phyloP scores from a whole-genome alignment of 2,888 invertebrate genomes.

The Glaucopsyche alexis region DNA sequence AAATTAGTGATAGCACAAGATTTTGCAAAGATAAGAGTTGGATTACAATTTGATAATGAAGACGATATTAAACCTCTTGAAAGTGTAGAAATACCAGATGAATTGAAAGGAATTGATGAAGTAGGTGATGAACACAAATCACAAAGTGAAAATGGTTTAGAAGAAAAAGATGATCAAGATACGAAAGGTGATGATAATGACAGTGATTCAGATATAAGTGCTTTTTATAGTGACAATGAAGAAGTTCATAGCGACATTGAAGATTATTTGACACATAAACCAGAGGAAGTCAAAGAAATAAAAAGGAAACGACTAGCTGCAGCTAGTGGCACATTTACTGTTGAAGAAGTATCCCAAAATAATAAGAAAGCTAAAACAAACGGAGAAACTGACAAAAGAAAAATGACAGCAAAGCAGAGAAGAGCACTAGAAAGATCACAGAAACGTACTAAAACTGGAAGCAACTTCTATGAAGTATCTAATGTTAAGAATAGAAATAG shows the following conservation, averaged over 20 bases:
- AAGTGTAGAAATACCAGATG: slow-evolving; percentile 65
- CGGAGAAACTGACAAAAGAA: slow-evolving; percentile 54
- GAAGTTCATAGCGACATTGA: slow-evolving; percentile 76
- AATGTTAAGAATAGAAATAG: slow-evolving; percentile 94
- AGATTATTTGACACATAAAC: slow-evolving; percentile 69
- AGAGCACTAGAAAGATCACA: slow-evolving; percentile 86
- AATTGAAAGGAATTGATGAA: slow-evolving; percentile 69
- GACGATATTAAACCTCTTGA: slow-evolving; percentile 83
- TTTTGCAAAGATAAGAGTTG: slow-evolving; percentile 89
- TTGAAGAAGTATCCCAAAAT: slow-evolving; percentile 72
- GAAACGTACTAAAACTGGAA: slow-evolving; percentile 90
- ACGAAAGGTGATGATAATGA: slow-evolving; percentile 55
- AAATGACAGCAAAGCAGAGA: slow-evolving; percentile 87
- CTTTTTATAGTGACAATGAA: slow-evolving; percentile 85
- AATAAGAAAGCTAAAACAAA: slow-evolving; percentile 57
- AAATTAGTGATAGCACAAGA: slow-evolving; percentile 85
- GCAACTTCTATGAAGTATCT: slow-evolving; percentile 92
- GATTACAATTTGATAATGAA: slow-evolving; percentile 82
- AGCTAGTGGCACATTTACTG: slow-evolving; percentile 77
- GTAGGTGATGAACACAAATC: slow-evolving; percentile 54
- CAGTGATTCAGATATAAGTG: slow-evolving; percentile 82
- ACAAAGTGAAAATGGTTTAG: slow-evolving; percentile 47
- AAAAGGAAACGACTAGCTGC: slow-evolving; percentile 70
- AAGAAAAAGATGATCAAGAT: slow-evolving; percentile 41
- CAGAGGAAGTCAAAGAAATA: slow-evolving; percentile 70